A percentile compares a stretch with the other conserved stretches of the same genome.
phyloP scores from a whole-genome alignment of 35 echinoderm and acorn worm species.

The Ptychodera flava region DNA sequence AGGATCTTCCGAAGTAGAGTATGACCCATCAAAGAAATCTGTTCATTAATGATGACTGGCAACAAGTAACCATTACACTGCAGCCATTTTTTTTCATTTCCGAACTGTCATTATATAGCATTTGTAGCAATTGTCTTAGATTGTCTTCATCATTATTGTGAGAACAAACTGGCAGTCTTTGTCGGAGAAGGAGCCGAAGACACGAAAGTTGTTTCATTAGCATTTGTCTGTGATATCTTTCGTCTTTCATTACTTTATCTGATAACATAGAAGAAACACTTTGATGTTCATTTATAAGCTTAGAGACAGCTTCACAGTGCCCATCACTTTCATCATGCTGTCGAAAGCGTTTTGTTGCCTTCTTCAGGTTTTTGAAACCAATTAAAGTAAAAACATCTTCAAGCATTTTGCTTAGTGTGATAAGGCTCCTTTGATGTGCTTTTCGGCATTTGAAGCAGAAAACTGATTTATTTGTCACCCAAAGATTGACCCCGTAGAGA shows the following conservation, averaged over 20 bases:
- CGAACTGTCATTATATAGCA: neutral
- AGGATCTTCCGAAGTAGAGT: neutral
- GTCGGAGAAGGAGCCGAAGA: conserved; percentile 17
- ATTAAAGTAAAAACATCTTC: conserved; percentile 16
- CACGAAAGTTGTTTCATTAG: conserved; percentile 16
- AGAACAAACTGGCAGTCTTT: conserved; percentile 2
- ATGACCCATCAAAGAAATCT: conserved; percentile 10
- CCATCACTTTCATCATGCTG: conserved; percentile 26
- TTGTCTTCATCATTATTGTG: conserved; percentile 6
- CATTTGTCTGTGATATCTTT: conserved; percentile 19
- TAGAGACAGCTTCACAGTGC: neutral
- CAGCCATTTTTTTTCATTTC: too few relatives aligned
- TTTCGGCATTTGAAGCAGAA: conserved; percentile 30
- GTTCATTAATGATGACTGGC: too few relatives aligned
- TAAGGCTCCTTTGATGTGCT: neutral
- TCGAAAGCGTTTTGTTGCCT: conserved; percentile 7
- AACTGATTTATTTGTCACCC: too few relatives aligned
- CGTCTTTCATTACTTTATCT: too few relatives aligned
- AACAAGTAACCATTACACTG: too few relatives aligned
- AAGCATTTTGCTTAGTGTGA: neutral
- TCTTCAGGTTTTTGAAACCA: conserved; percentile 21
- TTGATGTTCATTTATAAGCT: neutral
- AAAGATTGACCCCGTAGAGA: too few relatives aligned
- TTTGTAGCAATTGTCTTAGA: neutral
- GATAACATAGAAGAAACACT: neutral